A percentile compares a stretch with the other conserved stretches of the same genome.
phyloP scores from a whole-genome alignment of 2,888 invertebrate genomes.

The Sarcophaga subvicina region DNA sequence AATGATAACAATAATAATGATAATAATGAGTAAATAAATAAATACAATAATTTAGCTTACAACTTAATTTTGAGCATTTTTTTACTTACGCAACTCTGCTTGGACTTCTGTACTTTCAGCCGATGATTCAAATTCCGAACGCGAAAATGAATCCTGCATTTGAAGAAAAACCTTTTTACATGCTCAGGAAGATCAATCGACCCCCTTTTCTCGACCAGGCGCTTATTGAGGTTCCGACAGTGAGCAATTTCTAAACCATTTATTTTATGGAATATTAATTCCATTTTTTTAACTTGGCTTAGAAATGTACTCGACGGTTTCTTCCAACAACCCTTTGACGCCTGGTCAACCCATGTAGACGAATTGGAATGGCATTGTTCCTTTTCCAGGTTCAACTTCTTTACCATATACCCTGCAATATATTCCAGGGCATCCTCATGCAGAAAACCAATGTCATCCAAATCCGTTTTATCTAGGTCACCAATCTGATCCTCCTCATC shows the following conservation, averaged over 20 bases:
- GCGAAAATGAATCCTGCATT: constrained; percentile 27
- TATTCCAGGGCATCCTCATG: background rate
- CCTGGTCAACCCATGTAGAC: no score
- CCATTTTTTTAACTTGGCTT: background rate
- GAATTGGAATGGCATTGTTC: no score
- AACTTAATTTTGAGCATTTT: background rate
- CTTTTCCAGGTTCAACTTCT: background rate
- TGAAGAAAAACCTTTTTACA: constrained; percentile 1
- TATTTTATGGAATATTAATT: constrained; percentile 4
- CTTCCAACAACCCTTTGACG: constrained; percentile 11
- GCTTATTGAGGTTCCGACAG: background rate
- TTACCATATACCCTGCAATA: background rate
- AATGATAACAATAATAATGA: no score
- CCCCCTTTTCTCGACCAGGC: background rate
- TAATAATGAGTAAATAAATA: no score
- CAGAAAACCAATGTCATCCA: background rate
- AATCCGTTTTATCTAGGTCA: background rate
- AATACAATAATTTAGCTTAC: background rate
- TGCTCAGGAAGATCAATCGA: background rate
- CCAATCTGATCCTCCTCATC: background rate
- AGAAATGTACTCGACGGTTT: background rate
- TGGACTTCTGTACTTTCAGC: constrained; percentile 1
- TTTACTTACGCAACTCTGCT: constrained; percentile 3
- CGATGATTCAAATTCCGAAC: background rate
- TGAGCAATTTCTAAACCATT: background rate